A percentile compares a stretch with the other conserved stretches of the same genome.
Evolutionary conservation across 2,888 invertebrate species (phyloP).

Genomic region (Nasonia oneida): DNA sequence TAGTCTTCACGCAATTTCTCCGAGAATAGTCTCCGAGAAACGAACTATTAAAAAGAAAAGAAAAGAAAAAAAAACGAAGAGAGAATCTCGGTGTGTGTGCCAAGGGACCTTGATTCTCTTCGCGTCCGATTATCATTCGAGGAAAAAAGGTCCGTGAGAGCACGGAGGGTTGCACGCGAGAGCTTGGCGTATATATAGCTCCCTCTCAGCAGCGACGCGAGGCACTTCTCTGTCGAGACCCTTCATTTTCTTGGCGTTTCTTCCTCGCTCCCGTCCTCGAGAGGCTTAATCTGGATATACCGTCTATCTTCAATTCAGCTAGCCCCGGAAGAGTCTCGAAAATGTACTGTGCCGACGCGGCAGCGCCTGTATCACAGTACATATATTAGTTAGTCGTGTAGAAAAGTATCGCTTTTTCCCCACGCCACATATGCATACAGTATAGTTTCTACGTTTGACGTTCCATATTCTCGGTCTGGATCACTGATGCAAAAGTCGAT

Average conservation of each 20-base stretch:
- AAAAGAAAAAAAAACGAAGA: neutral
- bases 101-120: slow-evolving; percentile 36
- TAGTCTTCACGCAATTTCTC: slow-evolving; percentile 9
- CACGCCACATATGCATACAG: neutral
- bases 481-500: neutral
- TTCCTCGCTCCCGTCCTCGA: neutral
- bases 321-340: neutral
- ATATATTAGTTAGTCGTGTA: neutral
- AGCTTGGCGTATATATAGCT: neutral
- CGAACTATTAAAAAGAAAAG: no score
- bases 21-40: neutral
- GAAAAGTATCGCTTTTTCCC: neutral
- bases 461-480: no score
- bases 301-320: neutral
- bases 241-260: slow-evolving; percentile 9
- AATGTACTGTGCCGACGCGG: neutral
- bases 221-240: slow-evolving; percentile 9
- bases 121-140: slow-evolving; percentile 26
- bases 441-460: neutral
- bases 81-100: neutral
- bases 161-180: neutral
- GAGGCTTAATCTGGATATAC: neutral
- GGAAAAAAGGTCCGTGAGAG: neutral
- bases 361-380: neutral
- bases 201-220: neutral